These are phyloP conservation scores for Bellardia pandia DNA, from an alignment of 2,888 invertebrate genomes.

Conservation along the genomic window DNA sequence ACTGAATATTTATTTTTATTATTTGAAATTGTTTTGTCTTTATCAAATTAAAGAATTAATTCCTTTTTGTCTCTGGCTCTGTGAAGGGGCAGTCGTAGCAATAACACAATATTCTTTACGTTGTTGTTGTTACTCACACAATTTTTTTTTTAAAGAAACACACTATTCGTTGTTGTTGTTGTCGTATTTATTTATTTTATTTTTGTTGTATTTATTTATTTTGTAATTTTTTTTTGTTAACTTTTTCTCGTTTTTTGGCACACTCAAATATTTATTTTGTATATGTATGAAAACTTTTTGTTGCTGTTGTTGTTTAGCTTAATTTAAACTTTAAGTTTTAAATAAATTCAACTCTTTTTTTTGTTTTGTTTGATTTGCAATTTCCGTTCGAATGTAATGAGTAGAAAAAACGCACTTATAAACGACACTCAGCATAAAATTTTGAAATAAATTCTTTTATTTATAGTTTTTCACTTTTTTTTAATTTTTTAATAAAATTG, in stretches of 20 bases:
- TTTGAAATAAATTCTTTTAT: neutral
- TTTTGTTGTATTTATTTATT: slow-evolving; percentile 44
- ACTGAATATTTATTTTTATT: too few species aligned
- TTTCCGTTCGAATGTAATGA: slow-evolving; percentile 46
- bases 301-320: slow-evolving; percentile 27
- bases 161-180: slow-evolving; percentile 53
- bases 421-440: slow-evolving; percentile 14
- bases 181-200: slow-evolving; percentile 39
- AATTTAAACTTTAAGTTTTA: slow-evolving; percentile 54
- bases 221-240: slow-evolving; percentile 15
- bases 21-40: too few species aligned
- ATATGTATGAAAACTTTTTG: slow-evolving; percentile 7
- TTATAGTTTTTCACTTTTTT: slow-evolving; percentile 5
- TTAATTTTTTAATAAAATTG: slow-evolving; percentile 12
- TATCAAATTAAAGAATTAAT: slow-evolving; percentile 31
- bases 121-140: slow-evolving; percentile 69
- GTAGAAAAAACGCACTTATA: slow-evolving; percentile 1
- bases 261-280: slow-evolving; percentile 55
- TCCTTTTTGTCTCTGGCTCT: slow-evolving; percentile 52
- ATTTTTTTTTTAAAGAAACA: slow-evolving; percentile 47
- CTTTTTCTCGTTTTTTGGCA: slow-evolving; percentile 48
- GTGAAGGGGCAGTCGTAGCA: slow-evolving; percentile 33
- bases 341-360: slow-evolving; percentile 41
- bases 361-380: slow-evolving; percentile 55
- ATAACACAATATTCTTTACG: slow-evolving; percentile 27